Evolutionary conservation across 2,113 vertebrate species (phyloP), one percentile per base, ranked within the genome.

Genomic region (Cathartes aura): DNA sequence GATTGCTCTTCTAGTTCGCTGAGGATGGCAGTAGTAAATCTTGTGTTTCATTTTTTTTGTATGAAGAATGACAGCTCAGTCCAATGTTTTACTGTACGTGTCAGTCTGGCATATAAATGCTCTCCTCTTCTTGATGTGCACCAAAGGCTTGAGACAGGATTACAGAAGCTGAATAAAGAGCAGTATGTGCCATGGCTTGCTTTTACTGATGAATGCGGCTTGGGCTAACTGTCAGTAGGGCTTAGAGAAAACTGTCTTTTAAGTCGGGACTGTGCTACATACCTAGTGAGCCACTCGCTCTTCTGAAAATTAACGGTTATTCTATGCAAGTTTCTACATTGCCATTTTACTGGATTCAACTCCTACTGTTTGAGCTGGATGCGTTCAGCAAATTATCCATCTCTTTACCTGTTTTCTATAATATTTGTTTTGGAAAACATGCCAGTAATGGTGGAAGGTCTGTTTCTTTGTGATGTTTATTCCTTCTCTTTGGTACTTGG

Each of bases 101-200:
- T 92, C 68, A 62, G 47, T 47, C 55, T 86, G 75, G 72, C 63
- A 29, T 27, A 12, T 63, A 76, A 90, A 86, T 70, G n/a, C 1
- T 0, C 20, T 64, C 1, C 58, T 79, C 42, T 63, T 78, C 85
- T 88, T 83, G 36, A 64, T 73, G 55, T 8, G 20, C 56, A 82
- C 55, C 40, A n/a, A 75, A 76, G 90, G 85, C 89, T 89, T 92
- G 86, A 95, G 67, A 56, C 40, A 11, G 90, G 92, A 95, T 97
- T 97, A 95, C 23, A 89, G 90, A 62, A 89, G 72, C 64, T 91
- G 83, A 93, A 95, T 91, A 89, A 90, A 91, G 36, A 93, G 68
- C 76, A 58, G 29, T 32, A 38, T 75, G 74, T 88, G 53, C 48
- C 18, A 1, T 56, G 60, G 38, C 52, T 95, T 82, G 68, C 43